A percentile compares a stretch with the other conserved stretches of the same genome.
These are phyloP conservation scores for Drosophila mauritiana DNA, from an alignment of 1,140 invertebrate species.

Conservation along the genomic window DNA sequence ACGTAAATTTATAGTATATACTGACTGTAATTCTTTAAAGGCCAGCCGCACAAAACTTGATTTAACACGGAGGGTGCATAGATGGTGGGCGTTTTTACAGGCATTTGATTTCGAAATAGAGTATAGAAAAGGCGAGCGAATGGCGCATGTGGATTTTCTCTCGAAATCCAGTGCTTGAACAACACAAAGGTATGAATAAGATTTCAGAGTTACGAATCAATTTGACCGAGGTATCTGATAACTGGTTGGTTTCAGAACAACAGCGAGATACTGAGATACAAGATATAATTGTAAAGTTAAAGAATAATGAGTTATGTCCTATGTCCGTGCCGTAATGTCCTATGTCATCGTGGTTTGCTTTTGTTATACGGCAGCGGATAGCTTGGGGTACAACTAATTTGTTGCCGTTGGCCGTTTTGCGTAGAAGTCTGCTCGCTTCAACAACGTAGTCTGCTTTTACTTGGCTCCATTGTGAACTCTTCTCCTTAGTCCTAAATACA, in stretches of 20 bases:
- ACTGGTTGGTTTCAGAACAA: not conserved
- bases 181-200: not conserved
- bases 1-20: constrained; percentile 1
- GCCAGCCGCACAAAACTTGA: constrained; percentile 4
- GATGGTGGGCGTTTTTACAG: constrained; percentile 12
- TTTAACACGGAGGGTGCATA: not conserved
- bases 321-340: too few relatives aligned
- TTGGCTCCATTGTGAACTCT: too few relatives aligned
- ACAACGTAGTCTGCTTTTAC: too few relatives aligned
- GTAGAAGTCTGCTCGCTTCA: too few relatives aligned
- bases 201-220: too few relatives aligned
- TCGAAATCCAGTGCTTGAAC: not conserved
- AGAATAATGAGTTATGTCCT: not conserved
- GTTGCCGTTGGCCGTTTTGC: too few relatives aligned
- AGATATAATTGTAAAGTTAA: not conserved
- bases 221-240: not conserved
- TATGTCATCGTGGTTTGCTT: too few relatives aligned
- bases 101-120: not conserved
- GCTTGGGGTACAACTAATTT: too few relatives aligned
- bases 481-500: too few relatives aligned
- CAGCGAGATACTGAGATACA: not conserved
- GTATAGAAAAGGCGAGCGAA: not conserved
- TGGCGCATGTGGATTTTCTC: not conserved
- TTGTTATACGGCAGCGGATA: too few relatives aligned
- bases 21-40: constrained; percentile 6